A percentile compares a stretch with the other conserved stretches of the same genome.
phyloP scores from a whole-genome alignment of 2,113 vertebrate species.

The Scomber colias region DNA sequence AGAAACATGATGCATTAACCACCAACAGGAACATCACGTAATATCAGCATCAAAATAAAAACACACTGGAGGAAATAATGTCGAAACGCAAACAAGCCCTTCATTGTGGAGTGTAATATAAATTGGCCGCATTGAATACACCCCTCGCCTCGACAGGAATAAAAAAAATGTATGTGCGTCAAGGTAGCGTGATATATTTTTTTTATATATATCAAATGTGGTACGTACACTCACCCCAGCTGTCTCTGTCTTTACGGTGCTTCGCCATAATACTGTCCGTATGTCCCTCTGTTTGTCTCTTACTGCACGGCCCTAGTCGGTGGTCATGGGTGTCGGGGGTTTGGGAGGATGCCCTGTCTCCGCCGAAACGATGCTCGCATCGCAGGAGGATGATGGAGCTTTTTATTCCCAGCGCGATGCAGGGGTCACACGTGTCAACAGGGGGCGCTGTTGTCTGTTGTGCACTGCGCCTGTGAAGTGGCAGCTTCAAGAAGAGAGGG shows the following conservation, averaged over 20 bases:
- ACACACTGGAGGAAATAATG: neutral
- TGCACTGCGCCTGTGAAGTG: neutral
- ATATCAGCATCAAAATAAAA: neutral
- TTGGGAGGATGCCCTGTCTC: constrained; percentile 76
- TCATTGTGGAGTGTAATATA: constrained; percentile 21
- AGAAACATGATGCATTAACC: neutral
- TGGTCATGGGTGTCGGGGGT: constrained; percentile 72
- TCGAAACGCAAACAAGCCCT: constrained; percentile 19
- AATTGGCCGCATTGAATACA: constrained; percentile 56
- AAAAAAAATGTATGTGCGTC: constrained; percentile 43
- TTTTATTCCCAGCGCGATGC: constrained; percentile 57
- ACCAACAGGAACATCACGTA: neutral
- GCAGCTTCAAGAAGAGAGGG: neutral
- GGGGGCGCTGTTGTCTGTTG: constrained; percentile 66
- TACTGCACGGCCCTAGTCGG: constrained; percentile 60
- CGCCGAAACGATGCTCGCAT: constrained; percentile 80
- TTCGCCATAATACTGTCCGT: constrained; percentile 85
- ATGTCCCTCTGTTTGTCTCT: constrained; percentile 47
- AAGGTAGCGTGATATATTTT: neutral
- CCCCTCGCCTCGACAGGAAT: constrained; percentile 39
- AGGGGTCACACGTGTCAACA: neutral
- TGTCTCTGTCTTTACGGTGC: constrained; percentile 91
- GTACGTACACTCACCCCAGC: constrained; percentile 92
- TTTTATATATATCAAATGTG: constrained; percentile 13
- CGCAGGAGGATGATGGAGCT: constrained; percentile 78